phyloP scores from a whole-genome alignment of 2,113 vertebrate genomes.

The Sardina pilchardus region DNA sequence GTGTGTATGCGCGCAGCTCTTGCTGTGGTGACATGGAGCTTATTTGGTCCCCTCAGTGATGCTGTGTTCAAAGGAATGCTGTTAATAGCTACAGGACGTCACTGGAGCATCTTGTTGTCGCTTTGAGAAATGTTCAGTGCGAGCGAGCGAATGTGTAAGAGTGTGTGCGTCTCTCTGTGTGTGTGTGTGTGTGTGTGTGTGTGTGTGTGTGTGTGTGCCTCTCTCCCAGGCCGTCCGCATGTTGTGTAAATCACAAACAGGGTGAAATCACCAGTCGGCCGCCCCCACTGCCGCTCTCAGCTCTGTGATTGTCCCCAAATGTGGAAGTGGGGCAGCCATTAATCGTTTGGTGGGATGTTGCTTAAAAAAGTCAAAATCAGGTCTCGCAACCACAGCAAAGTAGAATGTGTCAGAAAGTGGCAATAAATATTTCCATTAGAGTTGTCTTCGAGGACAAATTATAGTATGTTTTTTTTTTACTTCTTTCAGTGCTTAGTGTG shows the following conservation, averaged over 20 bases:
- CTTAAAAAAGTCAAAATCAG: neutral
- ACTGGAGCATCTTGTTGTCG: neutral
- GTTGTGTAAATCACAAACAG: neutral
- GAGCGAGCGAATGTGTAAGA: no score
- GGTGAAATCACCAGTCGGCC: neutral
- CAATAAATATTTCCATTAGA: neutral
- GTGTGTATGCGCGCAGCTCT: no score
- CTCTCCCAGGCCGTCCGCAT: neutral
- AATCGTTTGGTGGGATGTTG: neutral
- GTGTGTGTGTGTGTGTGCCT: no score
- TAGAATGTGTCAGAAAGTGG: neutral
- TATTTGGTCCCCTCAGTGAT: neutral
- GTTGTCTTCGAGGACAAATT: neutral
- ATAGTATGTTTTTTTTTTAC: neutral
- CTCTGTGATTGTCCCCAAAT: neutral
- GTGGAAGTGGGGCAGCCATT: neutral
- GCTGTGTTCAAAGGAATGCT: neutral
- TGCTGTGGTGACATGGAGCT: neutral
- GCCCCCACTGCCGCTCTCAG: neutral
- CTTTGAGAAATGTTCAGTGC: no score
- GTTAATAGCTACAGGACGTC: neutral
- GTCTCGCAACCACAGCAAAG: constrained; percentile 4
- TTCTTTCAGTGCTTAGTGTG: neutral
- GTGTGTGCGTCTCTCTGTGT: no score
- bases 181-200: no score